Base-by-base conservation (phyloP, 2,888 invertebrate species). In the Chrysomela aeneicollis region DNA sequence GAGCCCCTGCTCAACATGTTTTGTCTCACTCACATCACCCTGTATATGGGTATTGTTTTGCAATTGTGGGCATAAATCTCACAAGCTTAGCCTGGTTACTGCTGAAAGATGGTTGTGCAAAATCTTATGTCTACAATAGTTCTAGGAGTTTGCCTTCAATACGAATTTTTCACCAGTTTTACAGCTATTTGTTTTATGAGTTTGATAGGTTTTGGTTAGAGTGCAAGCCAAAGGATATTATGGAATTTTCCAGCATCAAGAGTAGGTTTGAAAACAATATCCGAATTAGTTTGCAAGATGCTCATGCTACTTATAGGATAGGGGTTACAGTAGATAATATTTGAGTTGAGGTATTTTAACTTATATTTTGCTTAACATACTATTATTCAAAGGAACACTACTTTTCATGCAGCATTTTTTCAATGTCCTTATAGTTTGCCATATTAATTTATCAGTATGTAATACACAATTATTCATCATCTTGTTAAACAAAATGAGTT, bases 191-290 rank as follows among this genome's bases (percentile, higher is more conserved):
- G 58, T 95, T 97, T 82, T 93, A 92, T 79, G 94, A 97, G 79
- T 98, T 98, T 85, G 96, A 97, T 84, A 90, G 92, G 76, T 92
- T 94, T 83, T 98, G 98, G 98, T 88, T 96, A 72, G 89, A 91
- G 69, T 92, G 94, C 19, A 94, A 95, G 77, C 98, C 98, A 0
- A 88, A 88, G 71, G 93, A 94, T 79, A 95, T 98, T 70, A 98
- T 98, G 98, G 95, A 97, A 78, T 98, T 98, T 82, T 93, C 94
- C 32, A 86, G 87, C 52, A 92, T 98, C 63, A 91, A 92, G 79
- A 90, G 92, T 75, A 90, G 89, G 76, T 98, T 97, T 83, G 94
- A 94, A 79, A 88, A 86, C 71, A 87, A 88, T 64, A 89, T 95
- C 53, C 86, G 89, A 76, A 83, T 84, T 68, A 86, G 87, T 67